Evolutionary conservation across 2,888 invertebrate species (phyloP).

Genomic region (Colostygia pectinataria): DNA sequence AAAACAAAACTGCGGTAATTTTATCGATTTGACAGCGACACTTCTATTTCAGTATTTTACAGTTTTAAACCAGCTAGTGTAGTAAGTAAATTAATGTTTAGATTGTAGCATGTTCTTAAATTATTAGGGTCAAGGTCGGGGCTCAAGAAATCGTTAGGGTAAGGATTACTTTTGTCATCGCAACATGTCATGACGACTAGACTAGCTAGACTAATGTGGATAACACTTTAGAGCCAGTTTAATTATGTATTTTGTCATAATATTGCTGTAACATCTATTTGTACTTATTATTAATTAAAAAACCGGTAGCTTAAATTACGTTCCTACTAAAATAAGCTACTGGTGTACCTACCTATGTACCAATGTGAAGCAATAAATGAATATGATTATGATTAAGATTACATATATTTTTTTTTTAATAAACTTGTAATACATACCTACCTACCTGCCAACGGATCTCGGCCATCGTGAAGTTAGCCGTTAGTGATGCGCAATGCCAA

Average conservation of each 20-base stretch:
- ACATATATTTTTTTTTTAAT: too few relatives aligned
- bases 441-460: too few relatives aligned
- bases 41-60: slow-evolving; percentile 61
- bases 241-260: not conserved
- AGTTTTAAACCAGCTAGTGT: slow-evolving; percentile 59
- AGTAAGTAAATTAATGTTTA: slow-evolving; percentile 47
- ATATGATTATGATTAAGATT: too few relatives aligned
- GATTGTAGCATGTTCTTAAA: slow-evolving; percentile 22
- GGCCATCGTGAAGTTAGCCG: too few relatives aligned
- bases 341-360: too few relatives aligned
- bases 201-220: slow-evolving; percentile 20
- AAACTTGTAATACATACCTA: too few relatives aligned
- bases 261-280: too few relatives aligned
- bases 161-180: slow-evolving; percentile 22
- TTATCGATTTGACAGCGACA: slow-evolving; percentile 74
- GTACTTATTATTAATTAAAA: too few relatives aligned
- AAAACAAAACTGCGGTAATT: slow-evolving; percentile 82
- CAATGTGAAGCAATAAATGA: too few relatives aligned
- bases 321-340: too few relatives aligned
- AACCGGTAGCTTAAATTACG: too few relatives aligned
- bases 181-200: not conserved
- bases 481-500: too few relatives aligned
- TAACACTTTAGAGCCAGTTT: slow-evolving; percentile 6
- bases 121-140: slow-evolving; percentile 33
- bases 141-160: slow-evolving; percentile 26